These are phyloP conservation scores for Drosophila nigrodunni DNA, from an alignment of 1,140 invertebrate genomes.

Conservation along the genomic window DNA sequence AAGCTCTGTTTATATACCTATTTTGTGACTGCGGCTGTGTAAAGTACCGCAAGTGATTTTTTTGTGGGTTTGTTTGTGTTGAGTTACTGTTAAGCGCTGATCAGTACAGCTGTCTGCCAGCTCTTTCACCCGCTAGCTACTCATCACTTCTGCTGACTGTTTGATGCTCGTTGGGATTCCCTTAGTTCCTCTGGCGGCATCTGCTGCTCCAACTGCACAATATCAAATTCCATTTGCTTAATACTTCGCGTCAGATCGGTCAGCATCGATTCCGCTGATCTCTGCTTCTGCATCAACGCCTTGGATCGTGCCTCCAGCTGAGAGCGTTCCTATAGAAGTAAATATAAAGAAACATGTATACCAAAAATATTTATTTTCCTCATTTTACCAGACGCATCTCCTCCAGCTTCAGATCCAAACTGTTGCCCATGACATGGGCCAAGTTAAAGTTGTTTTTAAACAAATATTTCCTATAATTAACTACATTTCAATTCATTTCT, in stretches of 20 bases:
- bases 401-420: constrained; percentile 40
- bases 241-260: constrained; percentile 62
- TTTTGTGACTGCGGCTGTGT: background rate
- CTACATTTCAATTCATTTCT: background rate
- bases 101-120: constrained; percentile 25
- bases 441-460: constrained; percentile 42
- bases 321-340: constrained; percentile 38
- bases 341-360: background rate
- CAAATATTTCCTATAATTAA: constrained; percentile 33
- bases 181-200: background rate
- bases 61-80: background rate
- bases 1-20: constrained; percentile 43
- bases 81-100: constrained; percentile 18
- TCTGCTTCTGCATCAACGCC: constrained; percentile 30
- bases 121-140: constrained; percentile 18
- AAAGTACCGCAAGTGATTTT: constrained; percentile 48
- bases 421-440: constrained; percentile 39
- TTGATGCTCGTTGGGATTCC: constrained; percentile 2
- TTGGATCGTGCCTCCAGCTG: background rate
- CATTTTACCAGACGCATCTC: constrained; percentile 46
- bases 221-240: constrained; percentile 58
- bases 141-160: constrained; percentile 24
- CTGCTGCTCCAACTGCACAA: constrained; percentile 7
- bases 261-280: constrained; percentile 39
- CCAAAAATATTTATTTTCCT: background rate